A percentile compares a stretch with the other conserved stretches of the same genome.
phyloP scores from a whole-genome alignment of 2,888 invertebrate species.

The Drosophila yooni region DNA sequence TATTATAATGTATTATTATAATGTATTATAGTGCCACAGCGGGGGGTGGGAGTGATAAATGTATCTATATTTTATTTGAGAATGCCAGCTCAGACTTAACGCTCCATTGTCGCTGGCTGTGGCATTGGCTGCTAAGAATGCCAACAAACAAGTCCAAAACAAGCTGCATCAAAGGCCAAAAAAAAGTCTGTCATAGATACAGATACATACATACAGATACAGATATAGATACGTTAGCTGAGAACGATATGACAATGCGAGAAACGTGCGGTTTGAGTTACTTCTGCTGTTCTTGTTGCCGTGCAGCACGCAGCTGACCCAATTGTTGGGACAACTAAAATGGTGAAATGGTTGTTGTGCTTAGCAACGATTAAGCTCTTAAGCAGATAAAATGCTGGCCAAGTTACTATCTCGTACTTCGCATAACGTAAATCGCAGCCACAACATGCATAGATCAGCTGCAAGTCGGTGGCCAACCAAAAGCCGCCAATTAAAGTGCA shows the following conservation, averaged over 20 bases:
- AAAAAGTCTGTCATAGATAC: slow-evolving; percentile 45
- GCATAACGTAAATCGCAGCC: slow-evolving; percentile 49
- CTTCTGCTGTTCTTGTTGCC: slow-evolving; percentile 43
- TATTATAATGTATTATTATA: slow-evolving; percentile 19
- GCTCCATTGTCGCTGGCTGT: slow-evolving; percentile 41
- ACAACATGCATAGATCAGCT: slow-evolving; percentile 51
- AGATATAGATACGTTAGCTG: slow-evolving; percentile 14
- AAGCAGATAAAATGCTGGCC: slow-evolving; percentile 52
- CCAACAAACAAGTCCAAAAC: slow-evolving; percentile 67
- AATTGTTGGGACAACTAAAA: slow-evolving; percentile 47
- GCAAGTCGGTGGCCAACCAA: slow-evolving; percentile 59
- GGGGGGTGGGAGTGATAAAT: slow-evolving; percentile 4
- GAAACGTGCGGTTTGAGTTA: slow-evolving; percentile 35
- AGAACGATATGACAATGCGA: slow-evolving; percentile 60
- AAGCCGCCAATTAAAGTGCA: slow-evolving; percentile 46
- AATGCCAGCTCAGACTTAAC: slow-evolving; percentile 39
- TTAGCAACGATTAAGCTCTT: slow-evolving; percentile 47
- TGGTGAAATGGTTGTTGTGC: slow-evolving; percentile 25
- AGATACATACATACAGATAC: slow-evolving; percentile 6
- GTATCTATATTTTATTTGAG: slow-evolving; percentile 23
- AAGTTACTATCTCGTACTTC: slow-evolving; percentile 5
- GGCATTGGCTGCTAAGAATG: slow-evolving; percentile 58
- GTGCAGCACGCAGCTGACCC: slow-evolving; percentile 53
- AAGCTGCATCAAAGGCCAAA: slow-evolving; percentile 74
- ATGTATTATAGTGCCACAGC: slow-evolving; percentile 4